Evolutionary conservation across 2,888 invertebrate species (phyloP).

Genomic region (Rutpela maculata): DNA sequence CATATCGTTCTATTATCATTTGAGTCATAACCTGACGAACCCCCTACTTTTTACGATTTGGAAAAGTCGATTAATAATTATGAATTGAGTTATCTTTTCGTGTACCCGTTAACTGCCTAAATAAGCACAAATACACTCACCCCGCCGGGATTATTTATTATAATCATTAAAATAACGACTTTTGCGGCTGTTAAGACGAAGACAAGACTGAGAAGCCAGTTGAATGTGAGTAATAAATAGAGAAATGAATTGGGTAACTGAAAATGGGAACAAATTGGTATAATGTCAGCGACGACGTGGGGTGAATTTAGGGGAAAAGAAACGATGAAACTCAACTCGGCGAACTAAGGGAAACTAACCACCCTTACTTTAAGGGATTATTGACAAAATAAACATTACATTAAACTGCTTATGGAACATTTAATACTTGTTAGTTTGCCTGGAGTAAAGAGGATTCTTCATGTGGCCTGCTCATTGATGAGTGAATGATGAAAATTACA

Average conservation of each 20-base stretch:
- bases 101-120: not conserved
- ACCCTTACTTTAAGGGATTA: slow-evolving; percentile 57
- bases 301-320: slow-evolving; percentile 59
- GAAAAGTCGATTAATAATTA: not conserved
- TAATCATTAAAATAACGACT: slow-evolving; percentile 60
- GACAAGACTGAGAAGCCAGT: slow-evolving; percentile 54
- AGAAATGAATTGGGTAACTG: slow-evolving; percentile 65
- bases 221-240: slow-evolving; percentile 62
- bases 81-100: not conserved
- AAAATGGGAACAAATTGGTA: slow-evolving; percentile 66
- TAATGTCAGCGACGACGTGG: slow-evolving; percentile 63
- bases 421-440: slow-evolving; percentile 43
- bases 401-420: slow-evolving; percentile 62
- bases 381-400: slow-evolving; percentile 65
- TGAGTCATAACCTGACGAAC: no score
- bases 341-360: slow-evolving; percentile 51
- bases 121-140: not conserved
- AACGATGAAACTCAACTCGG: slow-evolving; percentile 44
- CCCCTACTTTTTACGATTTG: no score
- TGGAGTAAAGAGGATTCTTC: not conserved
- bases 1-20: no score
- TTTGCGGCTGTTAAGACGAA: slow-evolving; percentile 53
- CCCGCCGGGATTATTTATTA: slow-evolving; percentile 59
- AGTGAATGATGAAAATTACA: not conserved
- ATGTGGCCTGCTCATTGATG: not conserved